A percentile compares a stretch with the other conserved stretches of the same genome.
phyloP scores from a whole-genome alignment of 2,113 vertebrate species.

The Etia nguti region DNA sequence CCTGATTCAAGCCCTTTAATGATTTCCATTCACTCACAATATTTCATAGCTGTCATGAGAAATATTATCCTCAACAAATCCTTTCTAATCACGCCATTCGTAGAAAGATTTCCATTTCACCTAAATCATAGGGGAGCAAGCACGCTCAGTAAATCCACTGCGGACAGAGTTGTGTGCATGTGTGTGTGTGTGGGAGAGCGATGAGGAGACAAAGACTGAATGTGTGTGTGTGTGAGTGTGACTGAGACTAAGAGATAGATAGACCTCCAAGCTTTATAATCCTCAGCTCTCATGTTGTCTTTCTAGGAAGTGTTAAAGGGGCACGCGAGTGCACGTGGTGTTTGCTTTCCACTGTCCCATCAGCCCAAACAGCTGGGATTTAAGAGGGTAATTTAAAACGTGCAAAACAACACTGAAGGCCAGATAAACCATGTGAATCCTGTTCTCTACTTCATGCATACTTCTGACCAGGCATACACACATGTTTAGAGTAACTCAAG shows the following conservation, averaged over 20 bases:
- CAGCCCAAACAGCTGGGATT: slow-evolving; percentile 57
- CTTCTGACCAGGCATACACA: neutral
- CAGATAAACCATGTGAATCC: neutral
- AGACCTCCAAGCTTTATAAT: slow-evolving; percentile 19
- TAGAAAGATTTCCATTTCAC: slow-evolving; percentile 51
- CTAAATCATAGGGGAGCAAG: neutral
- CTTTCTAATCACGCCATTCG: slow-evolving; percentile 32
- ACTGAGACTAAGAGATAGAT: neutral
- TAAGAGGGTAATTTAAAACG: slow-evolving; percentile 34
- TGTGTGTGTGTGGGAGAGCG: neutral
- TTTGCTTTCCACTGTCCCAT: slow-evolving; percentile 30
- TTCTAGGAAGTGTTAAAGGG: slow-evolving; percentile 44
- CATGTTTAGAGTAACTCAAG: neutral
- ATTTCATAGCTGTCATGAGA: slow-evolving; percentile 4
- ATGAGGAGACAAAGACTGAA: neutral
- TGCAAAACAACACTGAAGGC: neutral
- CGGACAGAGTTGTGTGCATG: neutral
- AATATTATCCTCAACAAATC: slow-evolving; percentile 41
- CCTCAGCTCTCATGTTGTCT: slow-evolving; percentile 11
- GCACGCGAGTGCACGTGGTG: neutral
- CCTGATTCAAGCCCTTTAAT: neutral
- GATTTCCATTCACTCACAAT: slow-evolving; percentile 12
- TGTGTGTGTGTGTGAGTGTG: neutral
- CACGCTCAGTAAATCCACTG: slow-evolving; percentile 21
- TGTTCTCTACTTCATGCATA: neutral